Conservation (phyloP, 30 jellyfish, hydroid and myxozoan genomes). For the Aurelia sp. region DNA sequence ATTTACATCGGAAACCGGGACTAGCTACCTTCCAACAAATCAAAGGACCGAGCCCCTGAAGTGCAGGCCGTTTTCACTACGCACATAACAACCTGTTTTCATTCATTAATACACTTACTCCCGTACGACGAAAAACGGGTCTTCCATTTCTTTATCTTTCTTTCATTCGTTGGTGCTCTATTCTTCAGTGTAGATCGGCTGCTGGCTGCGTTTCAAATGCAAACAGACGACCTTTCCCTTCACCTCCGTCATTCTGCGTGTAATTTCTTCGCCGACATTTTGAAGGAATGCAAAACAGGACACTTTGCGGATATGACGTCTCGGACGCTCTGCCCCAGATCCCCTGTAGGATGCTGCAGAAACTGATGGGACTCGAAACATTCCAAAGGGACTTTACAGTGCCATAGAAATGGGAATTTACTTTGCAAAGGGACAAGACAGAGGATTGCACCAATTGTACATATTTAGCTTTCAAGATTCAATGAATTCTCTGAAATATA, state of each 20-base stretch:
- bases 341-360: neutral
- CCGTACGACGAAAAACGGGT: conserved; percentile 94
- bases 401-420: too few relatives aligned
- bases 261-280: conserved; percentile 30
- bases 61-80: too few relatives aligned
- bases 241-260: conserved; percentile 9
- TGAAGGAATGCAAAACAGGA: conserved; percentile 20
- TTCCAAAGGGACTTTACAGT: too few relatives aligned
- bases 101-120: conserved; percentile 65
- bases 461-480: too few relatives aligned
- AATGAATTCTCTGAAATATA: too few relatives aligned
- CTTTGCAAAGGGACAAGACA: too few relatives aligned
- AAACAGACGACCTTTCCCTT: neutral
- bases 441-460: too few relatives aligned
- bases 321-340: neutral
- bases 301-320: conserved; percentile 64
- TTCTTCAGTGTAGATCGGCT: neutral
- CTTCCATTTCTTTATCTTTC: conserved; percentile 74
- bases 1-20: too few relatives aligned
- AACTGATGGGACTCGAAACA: too few relatives aligned
- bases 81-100: too few relatives aligned
- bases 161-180: neutral
- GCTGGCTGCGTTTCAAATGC: neutral
- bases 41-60: neutral
- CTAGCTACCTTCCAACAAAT: neutral